A percentile compares a stretch with the other conserved stretches of the same genome.
Evolutionary conservation across 92 coral and sea anemone genomes (phyloP).

Genomic region (Zoanthus sansibaricus): DNA sequence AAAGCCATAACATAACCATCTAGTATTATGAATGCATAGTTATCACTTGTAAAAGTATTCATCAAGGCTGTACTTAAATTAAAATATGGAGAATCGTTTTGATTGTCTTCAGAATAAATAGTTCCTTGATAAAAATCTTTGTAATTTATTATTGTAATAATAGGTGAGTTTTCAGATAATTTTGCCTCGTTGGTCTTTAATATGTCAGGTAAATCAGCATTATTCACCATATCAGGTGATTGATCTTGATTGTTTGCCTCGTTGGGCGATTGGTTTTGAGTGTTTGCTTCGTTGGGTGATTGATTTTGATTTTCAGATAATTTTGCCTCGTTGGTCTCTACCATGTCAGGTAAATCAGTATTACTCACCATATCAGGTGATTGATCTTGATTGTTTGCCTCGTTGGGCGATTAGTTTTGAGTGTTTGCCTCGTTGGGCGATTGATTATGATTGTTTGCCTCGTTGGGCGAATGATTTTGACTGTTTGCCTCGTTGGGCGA

Average conservation of each 20-base stretch:
- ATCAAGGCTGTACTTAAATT: background rate
- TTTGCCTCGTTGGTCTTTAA: slow-evolving; percentile 11
- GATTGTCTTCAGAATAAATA: slow-evolving; percentile 5
- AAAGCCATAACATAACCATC: slow-evolving; percentile 44
- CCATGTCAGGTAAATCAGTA: slow-evolving; percentile 3
- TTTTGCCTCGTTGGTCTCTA: slow-evolving; percentile 4
- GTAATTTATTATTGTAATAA: background rate
- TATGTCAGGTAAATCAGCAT: too few species aligned
- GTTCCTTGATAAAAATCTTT: slow-evolving; percentile 14
- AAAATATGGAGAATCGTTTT: slow-evolving; percentile 1
- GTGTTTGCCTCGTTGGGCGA: background rate
- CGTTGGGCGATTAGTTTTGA: background rate
- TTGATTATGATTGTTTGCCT: too few species aligned
- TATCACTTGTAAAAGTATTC: too few species aligned
- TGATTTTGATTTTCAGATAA: background rate
- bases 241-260: too few species aligned
- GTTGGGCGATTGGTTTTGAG: background rate
- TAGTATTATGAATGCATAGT: background rate
- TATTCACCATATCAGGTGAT: too few species aligned
- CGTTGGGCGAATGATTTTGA: too few species aligned
- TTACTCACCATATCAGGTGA: background rate
- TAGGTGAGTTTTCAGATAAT: background rate
- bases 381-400: too few species aligned
- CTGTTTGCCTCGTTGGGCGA: too few species aligned
- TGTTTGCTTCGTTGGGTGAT: slow-evolving; percentile 16